A percentile compares a stretch with the other conserved stretches of the same genome.
Evolutionary conservation across 2,888 invertebrate genomes (phyloP).

Genomic region (Crioceris asparagi): DNA sequence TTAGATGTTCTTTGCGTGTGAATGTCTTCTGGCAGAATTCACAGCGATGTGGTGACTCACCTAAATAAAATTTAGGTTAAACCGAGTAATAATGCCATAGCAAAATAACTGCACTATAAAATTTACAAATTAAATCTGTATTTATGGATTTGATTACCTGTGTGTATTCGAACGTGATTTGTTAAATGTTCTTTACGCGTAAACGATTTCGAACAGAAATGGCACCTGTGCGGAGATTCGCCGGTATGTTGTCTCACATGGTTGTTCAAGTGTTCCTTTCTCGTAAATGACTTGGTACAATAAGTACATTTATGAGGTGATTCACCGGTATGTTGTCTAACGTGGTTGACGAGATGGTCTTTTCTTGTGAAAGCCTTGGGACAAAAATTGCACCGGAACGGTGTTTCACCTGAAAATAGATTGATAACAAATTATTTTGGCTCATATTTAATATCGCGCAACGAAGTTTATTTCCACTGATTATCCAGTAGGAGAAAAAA

Average conservation of each 20-base stretch:
- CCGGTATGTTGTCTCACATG: conserved; percentile 82
- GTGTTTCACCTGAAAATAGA: conserved; percentile 42
- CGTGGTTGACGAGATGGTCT: conserved; percentile 68
- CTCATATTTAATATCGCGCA: too few relatives aligned
- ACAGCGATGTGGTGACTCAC: conserved; percentile 60
- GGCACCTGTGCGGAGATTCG: conserved; percentile 77
- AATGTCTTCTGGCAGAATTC: conserved; percentile 60
- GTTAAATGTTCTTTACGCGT: conserved; percentile 79
- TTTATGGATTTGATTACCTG: conserved; percentile 33
- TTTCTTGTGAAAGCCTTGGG: conserved; percentile 78
- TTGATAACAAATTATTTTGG: too few relatives aligned
- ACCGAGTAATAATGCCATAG: conserved; percentile 11
- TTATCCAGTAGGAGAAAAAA: too few relatives aligned
- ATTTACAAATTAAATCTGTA: not conserved
- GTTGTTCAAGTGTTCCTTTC: conserved; percentile 74
- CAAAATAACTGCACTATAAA: not conserved
- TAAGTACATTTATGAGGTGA: conserved; percentile 67
- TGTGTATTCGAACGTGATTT: conserved; percentile 62
- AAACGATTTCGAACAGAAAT: conserved; percentile 75
- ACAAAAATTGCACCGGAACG: conserved; percentile 73
- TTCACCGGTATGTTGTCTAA: conserved; percentile 57
- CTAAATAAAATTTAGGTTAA: conserved; percentile 26
- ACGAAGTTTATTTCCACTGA: too few relatives aligned
- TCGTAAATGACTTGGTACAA: conserved; percentile 68
- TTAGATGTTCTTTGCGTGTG: conserved; percentile 61